Base-by-base conservation (phyloP, 2,797 vertebrate species). In the Perodicticus potto region DNA sequence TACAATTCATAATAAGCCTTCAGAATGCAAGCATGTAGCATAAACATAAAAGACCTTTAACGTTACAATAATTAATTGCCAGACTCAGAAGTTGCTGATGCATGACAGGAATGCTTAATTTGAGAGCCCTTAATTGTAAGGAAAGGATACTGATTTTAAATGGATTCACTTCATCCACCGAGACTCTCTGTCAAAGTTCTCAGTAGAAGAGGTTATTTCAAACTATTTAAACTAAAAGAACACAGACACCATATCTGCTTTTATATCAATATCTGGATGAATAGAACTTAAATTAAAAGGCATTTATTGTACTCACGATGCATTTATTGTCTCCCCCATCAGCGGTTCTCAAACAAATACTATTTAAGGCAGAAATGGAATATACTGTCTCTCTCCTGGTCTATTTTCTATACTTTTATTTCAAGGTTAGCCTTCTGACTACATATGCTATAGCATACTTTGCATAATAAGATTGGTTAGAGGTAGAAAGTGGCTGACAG, bases 11-110 rank as follows among this genome's bases (percentile, higher is more conserved):
- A 97, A 97, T 94, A 93, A 87, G 94, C 34, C 80, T 95, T 63
- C 57, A 23, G 67, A 85, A 96, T 0, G 43, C 37, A 82, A 93
- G 89, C 2, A 0, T 53, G 70, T 93, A 94, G 93, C 97, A 96
- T 96, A 96, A 97, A 96, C 96, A 97, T 76, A 67, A 95, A 96
- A 96, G 97, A 97, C 91, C 96, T 97, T 98, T 97, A 97, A 93
- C 95, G 89, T 94, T 92, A 80, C 1, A 78, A 49, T 96, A 97
- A 98, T 97, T 97, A 97, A 97, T 96, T 89, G 95, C 88, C 65
- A 76, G 94, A 92, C 78, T 93, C 73, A 29, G 84, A 95, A 97
- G 80, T 83, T 86, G 69, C 94, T 80, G 95, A 92, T 55, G 91
- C 96, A 94, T 95, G 95, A 93, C 93, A 93, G 16, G 81, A 96